Evolutionary conservation across 2,888 invertebrate species (phyloP).

Genomic region (Drosophila nr. medialis): DNA sequence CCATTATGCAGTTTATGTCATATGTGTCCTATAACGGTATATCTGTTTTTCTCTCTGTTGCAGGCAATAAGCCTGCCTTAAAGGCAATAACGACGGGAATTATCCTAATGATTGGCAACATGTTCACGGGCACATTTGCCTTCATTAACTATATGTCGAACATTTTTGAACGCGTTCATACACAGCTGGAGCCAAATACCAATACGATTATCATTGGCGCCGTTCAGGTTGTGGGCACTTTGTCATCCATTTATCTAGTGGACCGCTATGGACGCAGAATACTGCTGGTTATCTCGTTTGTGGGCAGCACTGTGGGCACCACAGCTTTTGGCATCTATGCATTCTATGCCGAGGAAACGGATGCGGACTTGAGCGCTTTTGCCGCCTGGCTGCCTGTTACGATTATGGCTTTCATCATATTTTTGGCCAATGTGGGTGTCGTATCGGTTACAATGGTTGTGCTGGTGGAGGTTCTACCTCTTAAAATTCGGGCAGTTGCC

Average conservation of each 20-base stretch:
- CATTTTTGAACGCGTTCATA: conserved; percentile 73
- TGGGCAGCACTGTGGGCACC: conserved; percentile 66
- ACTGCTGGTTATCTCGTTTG: conserved; percentile 68
- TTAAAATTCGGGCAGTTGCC: conserved; percentile 70
- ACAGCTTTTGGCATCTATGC: conserved; percentile 73
- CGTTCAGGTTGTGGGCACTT: conserved; percentile 76
- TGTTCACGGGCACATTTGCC: conserved; percentile 73
- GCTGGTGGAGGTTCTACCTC: conserved; percentile 77
- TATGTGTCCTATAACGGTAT: not conserved
- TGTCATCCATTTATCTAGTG: conserved; percentile 69
- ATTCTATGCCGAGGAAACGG: conserved; percentile 59
- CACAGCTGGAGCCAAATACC: conserved; percentile 73
- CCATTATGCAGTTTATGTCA: not conserved
- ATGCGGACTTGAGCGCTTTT: conserved; percentile 49
- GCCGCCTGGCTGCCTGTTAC: conserved; percentile 71
- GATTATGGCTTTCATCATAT: conserved; percentile 76
- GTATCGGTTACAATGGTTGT: conserved; percentile 75
- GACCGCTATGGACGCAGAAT: conserved; percentile 75
- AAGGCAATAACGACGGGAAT: conserved; percentile 69
- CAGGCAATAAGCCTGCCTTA: conserved; percentile 65
- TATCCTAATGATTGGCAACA: conserved; percentile 67
- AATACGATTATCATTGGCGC: conserved; percentile 80
- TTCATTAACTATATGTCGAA: conserved; percentile 79
- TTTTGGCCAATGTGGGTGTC: conserved; percentile 76
- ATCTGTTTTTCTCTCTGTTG: not conserved